Conservation (phyloP, 2,888 invertebrate species). For the Diplolepis rosae region DNA sequence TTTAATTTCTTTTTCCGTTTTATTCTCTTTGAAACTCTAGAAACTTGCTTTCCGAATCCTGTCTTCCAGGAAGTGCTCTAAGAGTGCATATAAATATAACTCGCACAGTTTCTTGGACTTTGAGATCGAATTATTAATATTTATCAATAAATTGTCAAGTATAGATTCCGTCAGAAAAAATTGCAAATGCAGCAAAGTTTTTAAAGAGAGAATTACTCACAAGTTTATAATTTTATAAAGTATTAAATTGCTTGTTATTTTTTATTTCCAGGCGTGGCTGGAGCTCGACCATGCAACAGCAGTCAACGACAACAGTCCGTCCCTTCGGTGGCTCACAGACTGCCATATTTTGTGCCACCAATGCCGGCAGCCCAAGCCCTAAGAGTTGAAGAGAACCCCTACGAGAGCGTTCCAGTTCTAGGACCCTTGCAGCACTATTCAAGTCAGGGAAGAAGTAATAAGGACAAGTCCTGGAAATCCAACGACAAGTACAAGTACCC, state of each 20-base stretch:
- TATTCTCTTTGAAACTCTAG: slow-evolving; percentile 9
- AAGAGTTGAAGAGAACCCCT: slow-evolving; percentile 75
- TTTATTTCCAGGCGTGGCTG: slow-evolving; percentile 62
- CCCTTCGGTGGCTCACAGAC: slow-evolving; percentile 65
- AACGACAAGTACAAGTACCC: slow-evolving; percentile 55
- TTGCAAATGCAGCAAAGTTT: no score
- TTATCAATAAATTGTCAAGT: no score
- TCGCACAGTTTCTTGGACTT: not conserved
- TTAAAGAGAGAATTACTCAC: no score
- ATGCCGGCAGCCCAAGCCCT: slow-evolving; percentile 61
- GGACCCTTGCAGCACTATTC: slow-evolving; percentile 74
- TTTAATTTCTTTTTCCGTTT: not conserved
- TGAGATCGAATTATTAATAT: slow-evolving; percentile 20
- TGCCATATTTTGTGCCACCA: slow-evolving; percentile 71
- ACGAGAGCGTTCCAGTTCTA: slow-evolving; percentile 83
- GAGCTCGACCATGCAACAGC: slow-evolving; percentile 60
- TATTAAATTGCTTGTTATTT: not conserved
- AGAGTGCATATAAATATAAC: slow-evolving; percentile 4
- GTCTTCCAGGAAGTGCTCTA: not conserved
- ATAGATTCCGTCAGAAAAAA: no score
- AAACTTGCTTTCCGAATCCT: not conserved
- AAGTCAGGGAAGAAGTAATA: slow-evolving; percentile 62
- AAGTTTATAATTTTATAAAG: no score
- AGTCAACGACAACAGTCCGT: slow-evolving; percentile 65
- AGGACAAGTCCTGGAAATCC: slow-evolving; percentile 78